A percentile compares a stretch with the other conserved stretches of the same genome.
Evolutionary conservation across 2,797 vertebrate species (phyloP).

Genomic region (Neosilurus mollespiculum): DNA sequence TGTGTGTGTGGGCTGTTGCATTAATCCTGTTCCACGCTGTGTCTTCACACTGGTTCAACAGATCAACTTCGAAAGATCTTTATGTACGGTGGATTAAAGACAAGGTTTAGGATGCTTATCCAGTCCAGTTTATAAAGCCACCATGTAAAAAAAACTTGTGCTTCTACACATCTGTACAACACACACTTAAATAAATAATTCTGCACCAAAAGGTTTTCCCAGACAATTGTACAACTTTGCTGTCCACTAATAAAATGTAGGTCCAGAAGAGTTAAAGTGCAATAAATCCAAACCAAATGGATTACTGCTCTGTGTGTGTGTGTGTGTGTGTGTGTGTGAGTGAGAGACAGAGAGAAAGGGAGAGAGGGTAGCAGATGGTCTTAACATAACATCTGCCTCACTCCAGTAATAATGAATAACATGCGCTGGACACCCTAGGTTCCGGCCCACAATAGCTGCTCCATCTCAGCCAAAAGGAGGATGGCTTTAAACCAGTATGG

Average conservation of each 20-base stretch:
- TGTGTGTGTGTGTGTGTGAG: conserved; percentile 15
- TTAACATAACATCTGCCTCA: conserved; percentile 64
- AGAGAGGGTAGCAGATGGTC: not conserved
- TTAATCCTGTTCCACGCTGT: not conserved
- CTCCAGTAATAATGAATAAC: conserved; percentile 52
- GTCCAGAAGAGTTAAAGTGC: not conserved
- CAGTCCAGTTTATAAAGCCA: not conserved
- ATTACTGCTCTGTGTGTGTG: not conserved
- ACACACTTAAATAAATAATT: not conserved
- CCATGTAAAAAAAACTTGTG: not conserved
- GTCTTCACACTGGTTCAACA: not conserved
- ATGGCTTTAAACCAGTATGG: not conserved
- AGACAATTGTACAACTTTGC: too few relatives aligned
- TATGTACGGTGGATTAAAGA: conserved; percentile 11
- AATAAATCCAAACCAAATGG: not conserved
- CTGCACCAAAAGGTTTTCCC: not conserved
- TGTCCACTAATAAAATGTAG: not conserved
- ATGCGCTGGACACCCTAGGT: conserved; percentile 14
- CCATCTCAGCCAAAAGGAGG: conserved; percentile 18
- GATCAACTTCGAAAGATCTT: not conserved
- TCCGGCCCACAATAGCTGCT: conserved; percentile 29
- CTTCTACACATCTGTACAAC: conserved; percentile 11
- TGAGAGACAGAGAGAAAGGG: not conserved
- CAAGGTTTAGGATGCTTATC: not conserved
- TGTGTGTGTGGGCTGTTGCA: not conserved